phyloP scores from a whole-genome alignment of 30 jellyfish, hydroid and myxozoan genomes.

The Sanderia malayensis region DNA sequence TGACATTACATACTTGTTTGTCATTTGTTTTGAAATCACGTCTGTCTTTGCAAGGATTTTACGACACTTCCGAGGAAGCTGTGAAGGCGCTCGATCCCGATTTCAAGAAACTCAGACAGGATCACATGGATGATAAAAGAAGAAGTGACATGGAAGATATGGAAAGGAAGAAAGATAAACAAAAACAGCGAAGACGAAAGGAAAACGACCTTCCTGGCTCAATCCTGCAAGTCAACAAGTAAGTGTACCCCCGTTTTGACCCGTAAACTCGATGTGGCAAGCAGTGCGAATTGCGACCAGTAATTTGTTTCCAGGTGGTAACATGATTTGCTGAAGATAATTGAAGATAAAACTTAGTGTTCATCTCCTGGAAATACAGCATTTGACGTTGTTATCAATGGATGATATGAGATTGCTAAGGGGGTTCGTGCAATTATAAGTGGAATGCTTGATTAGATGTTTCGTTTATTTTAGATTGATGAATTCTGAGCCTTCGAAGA shows the following conservation, averaged over 20 bases:
- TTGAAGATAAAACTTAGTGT: no score
- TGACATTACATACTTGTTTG: no score
- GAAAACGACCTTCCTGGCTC: constrained; percentile 97
- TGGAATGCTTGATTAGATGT: not conserved
- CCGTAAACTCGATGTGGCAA: no score
- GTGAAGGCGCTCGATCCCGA: constrained; percentile 78
- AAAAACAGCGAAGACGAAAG: constrained; percentile 76
- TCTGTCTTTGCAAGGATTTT: constrained; percentile 85
- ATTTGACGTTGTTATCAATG: no score
- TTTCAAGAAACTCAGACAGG: constrained; percentile 84
- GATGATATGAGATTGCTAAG: no score
- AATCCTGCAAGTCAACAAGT: constrained; percentile 83
- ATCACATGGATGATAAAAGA: constrained; percentile 94
- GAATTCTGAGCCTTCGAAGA: constrained; percentile 72
- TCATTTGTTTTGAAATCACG: no score
- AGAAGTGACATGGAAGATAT: constrained; percentile 92
- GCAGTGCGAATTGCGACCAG: no score
- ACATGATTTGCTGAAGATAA: no score
- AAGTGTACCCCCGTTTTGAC: no score
- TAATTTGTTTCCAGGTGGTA: no score
- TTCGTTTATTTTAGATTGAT: constrained; percentile 49
- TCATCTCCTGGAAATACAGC: no score
- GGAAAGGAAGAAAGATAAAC: constrained; percentile 91
- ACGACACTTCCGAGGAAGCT: constrained; percentile 85
- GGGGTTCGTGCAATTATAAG: no score